Evolutionary conservation across 2,888 invertebrate species (phyloP).

Genomic region (Pammene fasciana): DNA sequence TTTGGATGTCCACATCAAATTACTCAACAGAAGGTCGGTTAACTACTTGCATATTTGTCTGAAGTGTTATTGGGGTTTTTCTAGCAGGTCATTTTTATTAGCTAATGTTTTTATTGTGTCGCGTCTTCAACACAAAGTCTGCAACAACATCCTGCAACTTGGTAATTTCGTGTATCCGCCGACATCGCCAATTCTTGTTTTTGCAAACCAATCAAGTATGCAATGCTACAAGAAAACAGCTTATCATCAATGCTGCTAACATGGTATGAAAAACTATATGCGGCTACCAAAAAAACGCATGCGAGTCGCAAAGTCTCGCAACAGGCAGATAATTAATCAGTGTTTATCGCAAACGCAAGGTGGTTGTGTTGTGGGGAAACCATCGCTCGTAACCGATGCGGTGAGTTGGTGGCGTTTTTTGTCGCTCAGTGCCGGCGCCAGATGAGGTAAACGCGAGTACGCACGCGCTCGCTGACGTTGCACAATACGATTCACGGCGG

Average conservation of each 20-base stretch:
- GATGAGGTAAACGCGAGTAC: constrained; percentile 56
- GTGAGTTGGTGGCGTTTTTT: constrained; percentile 52
- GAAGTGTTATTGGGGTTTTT: constrained; percentile 10
- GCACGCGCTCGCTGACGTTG: constrained; percentile 77
- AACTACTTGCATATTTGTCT: constrained; percentile 9
- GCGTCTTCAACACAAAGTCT: constrained; percentile 28
- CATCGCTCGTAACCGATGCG: constrained; percentile 53
- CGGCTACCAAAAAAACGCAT: constrained; percentile 45
- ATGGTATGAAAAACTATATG: constrained; percentile 20
- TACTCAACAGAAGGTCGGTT: too few species aligned
- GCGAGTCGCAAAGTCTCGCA: constrained; percentile 49
- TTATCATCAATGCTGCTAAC: constrained; percentile 47
- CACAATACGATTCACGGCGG: constrained; percentile 67
- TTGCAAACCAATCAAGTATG: constrained; percentile 46
- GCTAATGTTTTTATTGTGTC: constrained; percentile 12
- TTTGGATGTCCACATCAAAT: constrained; percentile 7
- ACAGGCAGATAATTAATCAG: constrained; percentile 21
- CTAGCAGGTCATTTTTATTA: constrained; percentile 42
- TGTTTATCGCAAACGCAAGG: constrained; percentile 33
- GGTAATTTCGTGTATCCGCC: constrained; percentile 37
- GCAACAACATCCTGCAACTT: constrained; percentile 45
- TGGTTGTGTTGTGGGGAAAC: constrained; percentile 51
- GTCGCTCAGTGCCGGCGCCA: constrained; percentile 52
- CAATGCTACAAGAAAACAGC: constrained; percentile 45
- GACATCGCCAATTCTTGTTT: constrained; percentile 43